A percentile compares a stretch with the other conserved stretches of the same genome.
These are phyloP conservation scores for Lampropteryx suffumata DNA, from an alignment of 2,888 invertebrate genomes.

Conservation along the genomic window DNA sequence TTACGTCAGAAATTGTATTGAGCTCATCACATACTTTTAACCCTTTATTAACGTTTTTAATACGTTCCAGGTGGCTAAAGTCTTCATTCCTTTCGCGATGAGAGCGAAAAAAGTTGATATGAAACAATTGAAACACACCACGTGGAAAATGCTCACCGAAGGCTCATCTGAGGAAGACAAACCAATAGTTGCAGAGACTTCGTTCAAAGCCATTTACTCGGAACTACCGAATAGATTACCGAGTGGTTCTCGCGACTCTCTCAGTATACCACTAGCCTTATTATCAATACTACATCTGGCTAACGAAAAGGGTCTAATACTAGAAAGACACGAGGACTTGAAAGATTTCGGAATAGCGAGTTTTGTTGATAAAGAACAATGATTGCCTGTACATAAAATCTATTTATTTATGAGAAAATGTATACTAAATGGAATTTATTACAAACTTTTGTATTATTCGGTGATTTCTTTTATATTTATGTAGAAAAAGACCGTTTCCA, in stretches of 20 bases:
- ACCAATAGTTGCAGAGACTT: conserved; percentile 68
- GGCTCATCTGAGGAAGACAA: conserved; percentile 53
- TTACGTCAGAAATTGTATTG: no score
- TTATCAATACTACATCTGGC: conserved; percentile 92
- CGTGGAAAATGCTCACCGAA: conserved; percentile 85
- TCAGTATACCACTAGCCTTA: conserved; percentile 91
- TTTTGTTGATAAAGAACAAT: conserved; percentile 40
- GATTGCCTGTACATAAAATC: conserved; percentile 4
- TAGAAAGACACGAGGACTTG: conserved; percentile 76
- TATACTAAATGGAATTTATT: conserved; percentile 5
- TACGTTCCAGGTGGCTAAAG: conserved; percentile 84
- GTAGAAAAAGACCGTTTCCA: conserved; percentile 2
- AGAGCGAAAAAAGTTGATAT: conserved; percentile 94
- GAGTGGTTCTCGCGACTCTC: conserved; percentile 85
- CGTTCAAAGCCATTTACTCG: conserved; percentile 82
- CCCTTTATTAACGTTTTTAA: not conserved
- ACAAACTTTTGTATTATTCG: no score
- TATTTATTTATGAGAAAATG: not conserved
- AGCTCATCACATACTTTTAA: no score
- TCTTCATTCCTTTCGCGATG: conserved; percentile 90
- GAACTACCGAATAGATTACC: conserved; percentile 82
- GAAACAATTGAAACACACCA: conserved; percentile 89
- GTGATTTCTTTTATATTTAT: not conserved
- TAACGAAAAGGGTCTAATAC: conserved; percentile 88
- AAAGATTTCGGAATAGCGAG: conserved; percentile 79